These are phyloP conservation scores for Drosophila willistoni DNA, from an alignment of 1,140 invertebrate genomes.

Conservation along the genomic window DNA sequence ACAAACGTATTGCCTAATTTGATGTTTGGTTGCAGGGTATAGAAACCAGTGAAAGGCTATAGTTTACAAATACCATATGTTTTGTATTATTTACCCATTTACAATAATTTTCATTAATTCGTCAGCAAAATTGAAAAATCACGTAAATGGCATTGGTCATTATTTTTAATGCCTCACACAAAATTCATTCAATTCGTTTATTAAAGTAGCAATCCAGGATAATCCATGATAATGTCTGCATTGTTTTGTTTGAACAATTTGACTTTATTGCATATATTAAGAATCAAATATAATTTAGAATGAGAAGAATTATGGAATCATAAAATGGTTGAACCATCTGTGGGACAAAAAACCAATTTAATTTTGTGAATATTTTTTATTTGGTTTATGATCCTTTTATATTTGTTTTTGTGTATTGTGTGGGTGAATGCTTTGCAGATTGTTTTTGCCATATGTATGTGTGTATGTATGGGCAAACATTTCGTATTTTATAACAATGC, in stretches of 20 bases:
- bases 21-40: no score
- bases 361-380: conserved; percentile 45
- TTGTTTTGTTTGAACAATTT: conserved; percentile 14
- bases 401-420: conserved; percentile 10
- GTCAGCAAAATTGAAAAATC: no score
- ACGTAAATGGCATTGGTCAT: neutral
- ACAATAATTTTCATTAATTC: no score
- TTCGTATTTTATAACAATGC: conserved; percentile 60
- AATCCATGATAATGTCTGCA: neutral
- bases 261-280: conserved; percentile 37
- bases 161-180: neutral
- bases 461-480: conserved; percentile 23
- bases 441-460: conserved; percentile 29
- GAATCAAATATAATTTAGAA: conserved; percentile 16
- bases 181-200: neutral
- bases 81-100: no score
- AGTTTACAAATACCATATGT: no score
- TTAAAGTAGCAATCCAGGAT: neutral
- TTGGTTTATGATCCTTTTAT: conserved; percentile 23
- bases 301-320: neutral
- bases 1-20: no score
- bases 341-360: conserved; percentile 23
- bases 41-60: no score
- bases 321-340: conserved; percentile 51
- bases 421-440: conserved; percentile 31